Percentiles rank a stretch among this genome's conserved stretches.
Conservation (phyloP, 2,888 invertebrate genomes). For the Lacanobia wlatinum region DNA sequence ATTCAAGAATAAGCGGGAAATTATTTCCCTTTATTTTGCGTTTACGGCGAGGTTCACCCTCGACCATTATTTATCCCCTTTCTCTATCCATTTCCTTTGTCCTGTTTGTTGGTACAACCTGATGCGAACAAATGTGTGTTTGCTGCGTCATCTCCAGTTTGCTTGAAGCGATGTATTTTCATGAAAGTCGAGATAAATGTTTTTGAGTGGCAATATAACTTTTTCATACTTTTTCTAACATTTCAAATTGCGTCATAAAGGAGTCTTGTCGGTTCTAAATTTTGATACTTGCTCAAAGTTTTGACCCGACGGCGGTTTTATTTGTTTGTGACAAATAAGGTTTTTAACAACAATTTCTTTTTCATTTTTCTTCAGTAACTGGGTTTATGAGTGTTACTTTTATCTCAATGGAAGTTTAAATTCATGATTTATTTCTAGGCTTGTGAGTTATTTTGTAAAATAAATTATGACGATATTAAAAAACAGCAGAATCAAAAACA, state of each 20-base stretch:
- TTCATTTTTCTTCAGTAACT: slow-evolving; percentile 57
- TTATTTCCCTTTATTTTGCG: slow-evolving; percentile 71
- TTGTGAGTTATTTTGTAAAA: background rate
- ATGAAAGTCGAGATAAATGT: slow-evolving; percentile 72
- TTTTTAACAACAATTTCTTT: slow-evolving; percentile 41
- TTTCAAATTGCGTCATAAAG: slow-evolving; percentile 57
- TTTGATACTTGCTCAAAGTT: slow-evolving; percentile 53
- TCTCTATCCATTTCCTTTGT: slow-evolving; percentile 82
- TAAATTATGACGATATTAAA: background rate
- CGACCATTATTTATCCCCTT: slow-evolving; percentile 81
- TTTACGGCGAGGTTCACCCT: slow-evolving; percentile 67
- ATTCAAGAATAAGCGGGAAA: slow-evolving; percentile 63
- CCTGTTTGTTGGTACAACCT: slow-evolving; percentile 79
- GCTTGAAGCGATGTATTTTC: slow-evolving; percentile 73
- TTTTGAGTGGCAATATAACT: slow-evolving; percentile 73
- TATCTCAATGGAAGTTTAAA: slow-evolving; percentile 26
- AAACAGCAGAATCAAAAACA: background rate
- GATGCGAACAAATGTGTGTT: slow-evolving; percentile 80
- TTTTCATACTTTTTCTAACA: slow-evolving; percentile 67
- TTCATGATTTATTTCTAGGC: slow-evolving; percentile 6
- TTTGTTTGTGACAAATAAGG: slow-evolving; percentile 59
- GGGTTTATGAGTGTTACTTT: slow-evolving; percentile 41
- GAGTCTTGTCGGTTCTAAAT: slow-evolving; percentile 43
- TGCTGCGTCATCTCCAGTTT: slow-evolving; percentile 73
- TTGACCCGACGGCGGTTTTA: slow-evolving; percentile 47